A percentile compares a stretch with the other conserved stretches of the same genome.
Evolutionary conservation across 2,113 vertebrate genomes (phyloP).

Genomic region (Phyllostomus discolor): DNA sequence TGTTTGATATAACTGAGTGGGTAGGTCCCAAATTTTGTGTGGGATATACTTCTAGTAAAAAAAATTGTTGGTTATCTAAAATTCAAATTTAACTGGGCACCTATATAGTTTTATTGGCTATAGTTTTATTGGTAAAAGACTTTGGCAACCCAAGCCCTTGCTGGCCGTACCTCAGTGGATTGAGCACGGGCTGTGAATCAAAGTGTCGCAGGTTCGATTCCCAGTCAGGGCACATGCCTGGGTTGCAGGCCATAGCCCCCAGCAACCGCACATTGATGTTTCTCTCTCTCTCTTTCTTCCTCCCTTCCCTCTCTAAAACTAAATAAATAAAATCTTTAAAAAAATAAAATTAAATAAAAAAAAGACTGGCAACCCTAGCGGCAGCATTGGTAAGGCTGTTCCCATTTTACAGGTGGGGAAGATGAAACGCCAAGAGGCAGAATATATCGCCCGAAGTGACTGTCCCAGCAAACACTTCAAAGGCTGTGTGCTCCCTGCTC

Average conservation of each 20-base stretch:
- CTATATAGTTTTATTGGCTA: neutral
- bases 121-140: slow-evolving; percentile 16
- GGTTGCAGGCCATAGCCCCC: no score
- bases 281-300: no score
- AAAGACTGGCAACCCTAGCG: neutral
- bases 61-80: neutral
- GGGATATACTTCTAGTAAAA: neutral
- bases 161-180: no score
- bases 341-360: no score
- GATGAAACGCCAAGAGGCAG: neutral
- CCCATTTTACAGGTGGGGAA: neutral
- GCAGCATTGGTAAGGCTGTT: neutral
- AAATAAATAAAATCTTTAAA: no score
- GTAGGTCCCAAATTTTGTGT: neutral
- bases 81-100: neutral
- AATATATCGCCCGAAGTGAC: neutral
- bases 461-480: neutral
- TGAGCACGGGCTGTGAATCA: no score
- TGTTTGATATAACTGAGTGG: neutral
- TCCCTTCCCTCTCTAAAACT: no score
- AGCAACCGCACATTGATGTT: no score
- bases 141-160: neutral
- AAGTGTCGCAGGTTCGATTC: no score
- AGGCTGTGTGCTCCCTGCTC: rapidly evolving
- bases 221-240: no score